phyloP scores from a whole-genome alignment of 2,888 invertebrate genomes.

The Cabera pusaria region DNA sequence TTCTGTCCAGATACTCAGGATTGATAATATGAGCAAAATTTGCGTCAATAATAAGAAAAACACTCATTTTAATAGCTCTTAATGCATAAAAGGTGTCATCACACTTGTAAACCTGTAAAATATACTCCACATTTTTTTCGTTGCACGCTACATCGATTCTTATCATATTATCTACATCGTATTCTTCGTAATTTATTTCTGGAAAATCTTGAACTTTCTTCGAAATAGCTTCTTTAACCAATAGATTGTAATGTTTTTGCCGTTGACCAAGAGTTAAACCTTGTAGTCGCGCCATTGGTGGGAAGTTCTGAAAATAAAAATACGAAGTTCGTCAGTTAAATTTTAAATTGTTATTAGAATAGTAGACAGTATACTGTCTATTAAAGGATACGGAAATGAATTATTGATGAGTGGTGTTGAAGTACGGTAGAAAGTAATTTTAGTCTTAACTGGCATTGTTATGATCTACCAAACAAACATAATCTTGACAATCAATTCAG shows the following conservation, averaged over 20 bases:
- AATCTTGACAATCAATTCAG: no score
- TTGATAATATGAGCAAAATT: slow-evolving; percentile 60
- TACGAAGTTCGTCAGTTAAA: no score
- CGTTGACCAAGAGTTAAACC: slow-evolving; percentile 45
- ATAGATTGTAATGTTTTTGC: slow-evolving; percentile 36
- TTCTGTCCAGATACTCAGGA: slow-evolving; percentile 51
- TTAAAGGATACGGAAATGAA: no score
- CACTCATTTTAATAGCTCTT: slow-evolving; percentile 54
- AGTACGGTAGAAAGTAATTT: no score
- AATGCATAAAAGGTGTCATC: slow-evolving; percentile 60
- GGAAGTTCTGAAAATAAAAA: no score
- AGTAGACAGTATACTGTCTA: no score
- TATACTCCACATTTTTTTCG: slow-evolving; percentile 44
- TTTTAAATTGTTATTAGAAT: no score
- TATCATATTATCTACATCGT: slow-evolving; percentile 47
- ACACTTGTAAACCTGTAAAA: slow-evolving; percentile 47
- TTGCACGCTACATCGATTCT: slow-evolving; percentile 53
- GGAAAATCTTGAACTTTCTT: slow-evolving; percentile 3
- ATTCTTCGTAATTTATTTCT: slow-evolving; percentile 17
- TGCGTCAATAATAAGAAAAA: slow-evolving; percentile 60
- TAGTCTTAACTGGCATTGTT: no score
- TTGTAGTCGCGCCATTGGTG: slow-evolving; percentile 50
- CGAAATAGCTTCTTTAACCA: slow-evolving; percentile 31
- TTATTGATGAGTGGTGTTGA: no score
- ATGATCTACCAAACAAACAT: no score